These are phyloP conservation scores for Saguinus imperator DNA, from an alignment of 2,113 vertebrate species.

Conservation along the genomic window DNA sequence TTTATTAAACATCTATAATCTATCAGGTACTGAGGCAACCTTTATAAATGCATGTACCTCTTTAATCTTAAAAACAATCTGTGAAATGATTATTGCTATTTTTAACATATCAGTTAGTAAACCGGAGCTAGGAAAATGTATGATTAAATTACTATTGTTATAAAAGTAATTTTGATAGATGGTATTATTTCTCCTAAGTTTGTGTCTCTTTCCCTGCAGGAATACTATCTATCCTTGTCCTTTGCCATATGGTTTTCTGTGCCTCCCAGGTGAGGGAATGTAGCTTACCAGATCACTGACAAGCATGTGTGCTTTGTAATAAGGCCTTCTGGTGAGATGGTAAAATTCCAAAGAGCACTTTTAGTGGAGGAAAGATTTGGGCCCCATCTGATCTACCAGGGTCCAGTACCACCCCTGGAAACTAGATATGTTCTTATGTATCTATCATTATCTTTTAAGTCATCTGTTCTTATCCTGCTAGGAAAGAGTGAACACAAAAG, in stretches of 20 bases:
- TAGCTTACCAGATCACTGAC: neutral
- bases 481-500: conserved; percentile 4
- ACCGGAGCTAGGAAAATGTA: neutral
- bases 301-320: neutral
- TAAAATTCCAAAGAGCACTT: neutral
- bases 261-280: neutral
- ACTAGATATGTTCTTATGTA: neutral
- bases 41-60: neutral
- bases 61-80: neutral
- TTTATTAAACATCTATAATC: neutral
- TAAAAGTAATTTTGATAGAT: neutral
- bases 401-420: neutral
- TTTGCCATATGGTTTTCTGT: neutral
- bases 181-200: neutral
- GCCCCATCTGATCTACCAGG: neutral
- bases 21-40: neutral
- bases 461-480: neutral
- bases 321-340: neutral
- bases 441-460: neutral
- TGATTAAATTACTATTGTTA: neutral
- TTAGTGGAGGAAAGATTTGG: neutral
- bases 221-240: neutral
- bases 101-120: neutral
- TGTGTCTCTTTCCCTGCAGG: neutral
- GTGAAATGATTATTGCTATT: neutral